phyloP scores from a whole-genome alignment of 2,113 vertebrate species.

The Amblyornis subalaris region DNA sequence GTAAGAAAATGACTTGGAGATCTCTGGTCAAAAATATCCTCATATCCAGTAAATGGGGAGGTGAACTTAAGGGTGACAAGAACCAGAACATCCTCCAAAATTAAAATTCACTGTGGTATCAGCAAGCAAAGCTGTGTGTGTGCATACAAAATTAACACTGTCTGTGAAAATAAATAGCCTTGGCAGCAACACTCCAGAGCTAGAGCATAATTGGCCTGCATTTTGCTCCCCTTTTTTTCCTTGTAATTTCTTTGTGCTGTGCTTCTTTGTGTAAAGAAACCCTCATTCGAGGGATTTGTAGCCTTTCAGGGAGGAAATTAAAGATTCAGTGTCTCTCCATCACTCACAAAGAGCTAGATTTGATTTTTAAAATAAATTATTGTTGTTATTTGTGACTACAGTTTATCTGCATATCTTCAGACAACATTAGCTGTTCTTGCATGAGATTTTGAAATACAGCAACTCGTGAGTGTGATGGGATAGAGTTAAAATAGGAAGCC shows the following conservation, averaged over 20 bases:
- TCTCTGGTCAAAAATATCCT: background rate
- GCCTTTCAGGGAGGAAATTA: conserved; percentile 30
- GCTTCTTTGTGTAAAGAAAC: conserved; percentile 60
- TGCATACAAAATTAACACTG: conserved; percentile 49
- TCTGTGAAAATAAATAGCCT: conserved; percentile 57
- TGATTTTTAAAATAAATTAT: conserved; percentile 28
- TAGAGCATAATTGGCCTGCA: conserved; percentile 57
- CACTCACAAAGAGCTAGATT: background rate
- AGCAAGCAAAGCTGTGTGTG: conserved; percentile 32
- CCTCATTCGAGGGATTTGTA: conserved; percentile 25
- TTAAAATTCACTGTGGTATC: conserved; percentile 53
- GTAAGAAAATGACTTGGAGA: background rate
- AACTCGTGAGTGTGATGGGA: background rate
- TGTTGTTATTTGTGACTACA: background rate
- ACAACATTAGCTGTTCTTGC: background rate
- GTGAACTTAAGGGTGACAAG: background rate
- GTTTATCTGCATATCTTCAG: conserved; percentile 12
- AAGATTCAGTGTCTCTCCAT: conserved; percentile 26
- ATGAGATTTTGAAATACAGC: background rate
- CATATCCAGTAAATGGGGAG: background rate
- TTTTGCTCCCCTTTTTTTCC: conserved; percentile 32
- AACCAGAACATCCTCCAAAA: conserved; percentile 24
- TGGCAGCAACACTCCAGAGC: conserved; percentile 52
- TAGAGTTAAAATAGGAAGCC: conserved; percentile 5
- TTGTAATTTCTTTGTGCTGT: conserved; percentile 57